Evolutionary conservation across 2,888 invertebrate genomes (phyloP).

Genomic region (Nomada goodeniana): DNA sequence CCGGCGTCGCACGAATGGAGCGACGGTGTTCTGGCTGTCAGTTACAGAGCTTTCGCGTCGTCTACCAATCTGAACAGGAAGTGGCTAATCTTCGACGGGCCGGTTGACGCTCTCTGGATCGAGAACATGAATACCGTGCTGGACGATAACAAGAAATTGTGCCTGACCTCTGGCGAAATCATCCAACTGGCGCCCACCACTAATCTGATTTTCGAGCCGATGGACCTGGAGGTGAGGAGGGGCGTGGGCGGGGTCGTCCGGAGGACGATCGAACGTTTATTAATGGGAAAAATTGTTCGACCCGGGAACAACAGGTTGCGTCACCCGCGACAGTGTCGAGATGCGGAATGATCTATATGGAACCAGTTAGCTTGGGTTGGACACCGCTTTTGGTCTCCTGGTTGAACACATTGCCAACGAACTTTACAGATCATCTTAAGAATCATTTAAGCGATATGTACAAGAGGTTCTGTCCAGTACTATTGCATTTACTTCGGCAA

Average conservation of each 20-base stretch:
- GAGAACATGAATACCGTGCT: slow-evolving; percentile 98
- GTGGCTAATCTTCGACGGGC: slow-evolving; percentile 98
- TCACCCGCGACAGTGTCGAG: slow-evolving; percentile 97
- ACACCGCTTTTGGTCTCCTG: slow-evolving; percentile 93
- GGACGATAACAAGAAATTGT: slow-evolving; percentile 98
- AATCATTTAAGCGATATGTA: slow-evolving; percentile 90
- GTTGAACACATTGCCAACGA: slow-evolving; percentile 91
- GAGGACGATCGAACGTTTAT: neutral
- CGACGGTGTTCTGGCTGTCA: slow-evolving; percentile 94
- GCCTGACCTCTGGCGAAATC: slow-evolving; percentile 98
- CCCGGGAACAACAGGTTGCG: slow-evolving; percentile 86
- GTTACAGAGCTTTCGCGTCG: slow-evolving; percentile 91
- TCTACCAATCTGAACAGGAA: slow-evolving; percentile 90
- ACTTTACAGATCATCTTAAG: slow-evolving; percentile 89
- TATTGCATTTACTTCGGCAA: slow-evolving; percentile 91
- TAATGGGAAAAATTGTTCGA: neutral
- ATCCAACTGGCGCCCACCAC: slow-evolving; percentile 96
- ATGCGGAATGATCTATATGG: slow-evolving; percentile 98
- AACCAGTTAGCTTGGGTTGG: slow-evolving; percentile 96
- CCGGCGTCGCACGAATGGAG: slow-evolving; percentile 98
- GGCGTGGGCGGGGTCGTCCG: too few relatives aligned
- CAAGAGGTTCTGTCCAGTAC: slow-evolving; percentile 91
- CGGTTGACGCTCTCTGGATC: slow-evolving; percentile 98
- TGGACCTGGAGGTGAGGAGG: slow-evolving; percentile 91
- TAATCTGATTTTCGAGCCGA: slow-evolving; percentile 96